phyloP scores from a whole-genome alignment of 2,888 invertebrate genomes.

The Trichogramma dendrolimi region DNA sequence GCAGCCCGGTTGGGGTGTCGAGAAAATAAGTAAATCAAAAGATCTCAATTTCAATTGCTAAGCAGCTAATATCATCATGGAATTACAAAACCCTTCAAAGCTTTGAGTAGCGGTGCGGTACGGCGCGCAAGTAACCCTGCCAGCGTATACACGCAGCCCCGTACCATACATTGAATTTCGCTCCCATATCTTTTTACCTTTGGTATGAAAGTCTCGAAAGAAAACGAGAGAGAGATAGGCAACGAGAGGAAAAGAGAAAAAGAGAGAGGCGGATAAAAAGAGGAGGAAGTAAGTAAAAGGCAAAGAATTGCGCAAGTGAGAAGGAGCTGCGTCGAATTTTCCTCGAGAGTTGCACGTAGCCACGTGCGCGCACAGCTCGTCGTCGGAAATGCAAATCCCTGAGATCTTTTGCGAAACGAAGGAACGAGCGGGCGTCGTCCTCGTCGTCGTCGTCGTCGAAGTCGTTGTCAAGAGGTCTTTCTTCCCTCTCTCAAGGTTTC shows the following conservation, averaged over 20 bases:
- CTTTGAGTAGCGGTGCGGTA: too few species aligned
- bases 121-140: too few species aligned
- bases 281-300: background rate
- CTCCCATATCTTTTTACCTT: background rate
- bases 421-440: too few species aligned
- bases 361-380: background rate
- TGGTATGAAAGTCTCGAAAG: background rate
- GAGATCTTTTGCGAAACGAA: conserved; percentile 1
- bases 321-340: conserved; percentile 18
- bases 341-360: conserved; percentile 13
- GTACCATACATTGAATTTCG: background rate
- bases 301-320: background rate
- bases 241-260: background rate
- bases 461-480: conserved; percentile 2
- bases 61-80: too few species aligned
- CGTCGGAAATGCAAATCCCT: conserved; percentile 25
- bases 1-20: too few species aligned
- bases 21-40: too few species aligned
- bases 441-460: background rate
- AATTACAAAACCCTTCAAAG: too few species aligned
- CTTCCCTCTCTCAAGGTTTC: background rate
- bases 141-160: background rate
- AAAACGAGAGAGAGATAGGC: background rate
- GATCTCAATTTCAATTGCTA: too few species aligned
- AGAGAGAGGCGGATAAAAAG: conserved; percentile 3